Conservation (phyloP, 1,140 invertebrate genomes). For the Nebria ingens region DNA sequence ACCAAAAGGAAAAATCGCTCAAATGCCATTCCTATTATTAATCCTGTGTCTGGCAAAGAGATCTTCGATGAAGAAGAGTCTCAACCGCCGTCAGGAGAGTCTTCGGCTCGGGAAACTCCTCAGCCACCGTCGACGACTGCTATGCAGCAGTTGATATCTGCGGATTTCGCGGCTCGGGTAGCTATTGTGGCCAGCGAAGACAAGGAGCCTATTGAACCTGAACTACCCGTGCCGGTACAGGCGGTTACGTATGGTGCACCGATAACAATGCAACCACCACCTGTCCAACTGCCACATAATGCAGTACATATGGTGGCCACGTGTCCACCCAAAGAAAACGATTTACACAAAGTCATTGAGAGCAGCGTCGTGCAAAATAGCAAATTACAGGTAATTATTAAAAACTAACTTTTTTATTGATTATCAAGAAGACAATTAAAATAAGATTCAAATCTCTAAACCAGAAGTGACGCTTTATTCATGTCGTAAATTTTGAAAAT, state of each 20-base stretch:
- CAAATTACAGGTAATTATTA: constrained; percentile 26
- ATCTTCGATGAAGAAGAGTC: constrained; percentile 26
- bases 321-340: background rate
- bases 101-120: constrained; percentile 32
- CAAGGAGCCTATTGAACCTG: background rate
- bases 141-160: constrained; percentile 12
- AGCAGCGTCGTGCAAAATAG: constrained; percentile 22
- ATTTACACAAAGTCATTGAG: background rate
- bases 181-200: constrained; percentile 3
- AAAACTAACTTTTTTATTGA: no score
- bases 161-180: constrained; percentile 28
- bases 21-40: constrained; percentile 28
- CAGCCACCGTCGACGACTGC: constrained; percentile 20
- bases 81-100: constrained; percentile 30
- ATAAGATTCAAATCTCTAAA: no score
- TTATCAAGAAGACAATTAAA: no score
- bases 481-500: no score
- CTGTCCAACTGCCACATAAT: constrained; percentile 13
- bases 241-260: background rate
- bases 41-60: constrained; percentile 30
- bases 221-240: background rate
- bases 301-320: constrained; percentile 15
- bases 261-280: background rate
- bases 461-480: no score
- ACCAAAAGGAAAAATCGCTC: constrained; percentile 17